A percentile compares a stretch with the other conserved stretches of the same genome.
These are phyloP conservation scores for Sepiola atlantica DNA, from an alignment of 2,888 invertebrate species.

Conservation along the genomic window DNA sequence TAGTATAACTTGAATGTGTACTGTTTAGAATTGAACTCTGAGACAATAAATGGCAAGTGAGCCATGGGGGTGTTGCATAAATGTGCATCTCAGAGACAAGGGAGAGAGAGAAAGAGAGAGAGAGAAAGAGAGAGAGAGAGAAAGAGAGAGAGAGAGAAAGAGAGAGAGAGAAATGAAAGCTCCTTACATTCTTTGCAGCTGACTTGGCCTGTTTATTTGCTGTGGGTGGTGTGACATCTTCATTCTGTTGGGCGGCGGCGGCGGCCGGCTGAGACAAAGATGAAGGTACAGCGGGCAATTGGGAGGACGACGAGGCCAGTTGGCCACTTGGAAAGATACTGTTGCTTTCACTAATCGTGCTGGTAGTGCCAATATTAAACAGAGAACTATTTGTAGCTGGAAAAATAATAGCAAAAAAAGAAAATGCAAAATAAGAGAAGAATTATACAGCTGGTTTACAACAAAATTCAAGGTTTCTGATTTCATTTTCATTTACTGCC, in stretches of 20 bases:
- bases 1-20: too few species aligned
- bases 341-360: background rate
- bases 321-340: background rate
- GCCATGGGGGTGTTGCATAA: too few species aligned
- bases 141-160: background rate
- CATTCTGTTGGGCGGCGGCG: background rate
- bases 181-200: background rate
- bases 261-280: background rate
- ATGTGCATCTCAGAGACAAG: too few species aligned
- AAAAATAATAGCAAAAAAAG: background rate
- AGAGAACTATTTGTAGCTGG: constrained; percentile 13
- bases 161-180: background rate
- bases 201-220: background rate
- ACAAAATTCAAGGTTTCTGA: too few species aligned
- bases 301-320: background rate
- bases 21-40: too few species aligned
- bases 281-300: background rate
- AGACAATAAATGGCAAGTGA: too few species aligned
- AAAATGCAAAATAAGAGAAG: too few species aligned
- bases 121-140: background rate
- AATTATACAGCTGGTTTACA: background rate
- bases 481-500: too few species aligned
- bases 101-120: background rate
- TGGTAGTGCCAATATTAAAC: background rate
- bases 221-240: background rate